Base-by-base conservation (phyloP, 1,140 invertebrate genomes). In the Eriocheir sinensis region DNA sequence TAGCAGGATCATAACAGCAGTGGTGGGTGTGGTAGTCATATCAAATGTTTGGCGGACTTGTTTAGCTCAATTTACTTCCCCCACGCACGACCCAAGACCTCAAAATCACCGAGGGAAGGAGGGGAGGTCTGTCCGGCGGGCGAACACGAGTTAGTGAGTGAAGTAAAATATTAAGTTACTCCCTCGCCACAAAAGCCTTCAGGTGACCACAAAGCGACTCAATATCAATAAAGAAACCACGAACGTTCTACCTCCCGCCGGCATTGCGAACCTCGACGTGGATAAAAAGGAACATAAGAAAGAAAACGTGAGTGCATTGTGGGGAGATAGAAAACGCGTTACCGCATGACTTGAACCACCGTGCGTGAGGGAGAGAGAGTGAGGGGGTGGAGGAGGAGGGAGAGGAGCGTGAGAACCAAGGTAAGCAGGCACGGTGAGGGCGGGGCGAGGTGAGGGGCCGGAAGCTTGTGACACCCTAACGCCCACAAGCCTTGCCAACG, bases 321-420 rank as follows among this genome's bases (percentile, higher is more conserved):
- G n/a, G n/a, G n/a, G n/a, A n/a, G n/a, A n/a, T n/a, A n/a, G n/a
- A 21, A 17, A 12, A 12, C 1, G 60, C 6, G 21, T 72, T n/a
- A 72, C 60, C 60, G 60, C 60, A 72, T 72, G 60, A 72, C 60
- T 72, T 72, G 21, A 72, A n/a, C 60, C 60, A 72, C 27, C 60
- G 21, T 72, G 60, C 27, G 60, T 17, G 27, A 72, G 12, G 44
- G 60, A 21, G 60, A n/a, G 8, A 36, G 83, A 3, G 85, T 27
- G 32, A 6, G 41, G 85, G 38, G 41, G 34, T 4, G 34, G 34
- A 21, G 34, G 21, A 34, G 12, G 41, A 38, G 41, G 41, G 12
- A 44, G 85, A 21, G 41, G 21, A 86, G 85, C 36, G 41, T 44
- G 85, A 86, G 85, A 86, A 86, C 41, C 36, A 86, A 40, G 85